Conservation (phyloP, 2,888 invertebrate genomes). For the Troides helena region DNA sequence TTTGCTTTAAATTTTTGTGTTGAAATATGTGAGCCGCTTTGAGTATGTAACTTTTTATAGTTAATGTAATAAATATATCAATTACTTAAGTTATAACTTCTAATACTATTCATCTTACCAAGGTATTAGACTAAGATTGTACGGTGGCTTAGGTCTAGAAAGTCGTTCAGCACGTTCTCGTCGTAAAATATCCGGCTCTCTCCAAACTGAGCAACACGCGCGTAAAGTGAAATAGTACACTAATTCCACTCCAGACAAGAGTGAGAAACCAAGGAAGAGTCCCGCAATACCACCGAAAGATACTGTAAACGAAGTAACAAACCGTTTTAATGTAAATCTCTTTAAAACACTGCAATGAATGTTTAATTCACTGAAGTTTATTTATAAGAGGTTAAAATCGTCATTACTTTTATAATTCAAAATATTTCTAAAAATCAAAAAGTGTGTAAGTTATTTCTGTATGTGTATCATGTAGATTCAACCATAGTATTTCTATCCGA, state of each 20-base stretch:
- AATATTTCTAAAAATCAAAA: no score
- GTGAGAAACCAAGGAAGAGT: constrained; percentile 86
- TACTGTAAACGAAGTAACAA: constrained; percentile 58
- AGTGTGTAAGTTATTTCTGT: no score
- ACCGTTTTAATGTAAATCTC: no score
- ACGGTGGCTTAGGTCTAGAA: constrained; percentile 63
- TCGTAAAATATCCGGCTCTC: constrained; percentile 71
- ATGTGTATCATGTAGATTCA: not conserved
- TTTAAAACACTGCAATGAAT: no score
- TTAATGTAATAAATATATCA: no score
- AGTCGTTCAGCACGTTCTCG: constrained; percentile 67
- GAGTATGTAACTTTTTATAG: no score
- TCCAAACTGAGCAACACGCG: constrained; percentile 81
- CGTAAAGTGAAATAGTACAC: constrained; percentile 88
- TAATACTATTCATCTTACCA: constrained; percentile 46
- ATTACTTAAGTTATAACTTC: not conserved
- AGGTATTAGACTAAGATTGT: constrained; percentile 69
- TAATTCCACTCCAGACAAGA: constrained; percentile 87
- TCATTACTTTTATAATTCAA: no score
- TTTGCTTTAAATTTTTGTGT: no score
- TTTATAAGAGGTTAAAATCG: no score
- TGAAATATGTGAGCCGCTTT: no score
- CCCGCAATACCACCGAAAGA: constrained; percentile 84
- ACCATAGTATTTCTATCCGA: not conserved
- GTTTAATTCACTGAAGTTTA: no score